These are phyloP conservation scores for Pangasius macronema DNA, from an alignment of 2,797 vertebrate genomes.

Conservation along the genomic window DNA sequence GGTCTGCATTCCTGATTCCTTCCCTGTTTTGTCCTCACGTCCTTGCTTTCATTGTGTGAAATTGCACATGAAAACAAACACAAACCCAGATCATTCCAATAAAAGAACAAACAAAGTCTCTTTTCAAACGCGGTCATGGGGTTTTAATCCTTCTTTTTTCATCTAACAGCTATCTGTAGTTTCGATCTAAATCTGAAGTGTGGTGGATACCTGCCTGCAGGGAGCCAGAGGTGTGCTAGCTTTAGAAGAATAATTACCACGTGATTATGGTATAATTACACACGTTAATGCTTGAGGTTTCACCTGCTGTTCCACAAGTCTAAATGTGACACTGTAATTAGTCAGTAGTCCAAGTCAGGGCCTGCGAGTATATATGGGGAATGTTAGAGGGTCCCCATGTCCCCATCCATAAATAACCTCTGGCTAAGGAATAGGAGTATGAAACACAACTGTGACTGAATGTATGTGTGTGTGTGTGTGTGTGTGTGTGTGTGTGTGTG, in stretches of 20 bases:
- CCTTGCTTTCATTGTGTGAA: conserved; percentile 62
- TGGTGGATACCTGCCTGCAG: conserved; percentile 62
- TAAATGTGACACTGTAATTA: conserved; percentile 70
- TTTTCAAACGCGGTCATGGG: conserved; percentile 58
- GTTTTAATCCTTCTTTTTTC: conserved; percentile 66
- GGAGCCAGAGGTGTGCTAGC: conserved; percentile 61
- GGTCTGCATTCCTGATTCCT: not conserved
- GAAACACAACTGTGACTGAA: conserved; percentile 68
- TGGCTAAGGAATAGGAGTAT: conserved; percentile 72
- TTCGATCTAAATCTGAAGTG: conserved; percentile 64
- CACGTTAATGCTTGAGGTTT: conserved; percentile 70
- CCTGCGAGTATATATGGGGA: conserved; percentile 60
- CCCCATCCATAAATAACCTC: conserved; percentile 74
- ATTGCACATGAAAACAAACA: conserved; percentile 62
- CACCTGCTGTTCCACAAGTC: conserved; percentile 59
- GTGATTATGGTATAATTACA: conserved; percentile 75
- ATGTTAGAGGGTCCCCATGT: conserved; percentile 66
- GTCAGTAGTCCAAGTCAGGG: conserved; percentile 61
- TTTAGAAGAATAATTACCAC: conserved; percentile 71
- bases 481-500: conserved; percentile 1
- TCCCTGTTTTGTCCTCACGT: conserved; percentile 27
- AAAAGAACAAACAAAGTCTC: conserved; percentile 53
- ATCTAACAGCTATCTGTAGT: conserved; percentile 65
- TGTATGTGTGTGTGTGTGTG: conserved; percentile 1
- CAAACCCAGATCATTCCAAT: conserved; percentile 66